Evolutionary conservation across 2,888 invertebrate species (phyloP), one percentile per base, ranked within the genome.

Genomic region (Melangyna quadrimaculata): DNA sequence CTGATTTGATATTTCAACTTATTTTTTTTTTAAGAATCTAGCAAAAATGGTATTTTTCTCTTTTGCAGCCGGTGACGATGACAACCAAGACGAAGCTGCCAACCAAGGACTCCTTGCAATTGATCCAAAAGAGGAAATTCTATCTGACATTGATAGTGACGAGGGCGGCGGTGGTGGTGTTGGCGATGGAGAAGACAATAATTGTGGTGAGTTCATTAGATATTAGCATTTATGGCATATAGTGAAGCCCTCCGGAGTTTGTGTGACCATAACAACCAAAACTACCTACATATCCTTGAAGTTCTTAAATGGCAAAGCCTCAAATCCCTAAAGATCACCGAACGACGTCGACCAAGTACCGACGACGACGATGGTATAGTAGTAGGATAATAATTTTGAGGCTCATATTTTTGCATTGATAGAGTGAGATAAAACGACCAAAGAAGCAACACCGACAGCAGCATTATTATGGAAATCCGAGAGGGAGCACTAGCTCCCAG

Each of bases 121-220:
- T 48, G 86, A 86, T 77, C 81, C 86, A 29, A 86, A 86, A 27
- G 86, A 86, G 63, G 86, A 86, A 78, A 70, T 86, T 29, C 40
- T 78, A 12, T 81, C 86, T 14, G 86, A 86, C 27, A 59, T 81
- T 40, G 86, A 86, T 9, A 80, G 81, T 57, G 86, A 78, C n/a
- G 22, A 40, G 14, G 81, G 69, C 8, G 84, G 45, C 12, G 27
- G 80, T 12, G 69, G 45, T 24, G 51, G 79, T 32, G 61, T 35
- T 32, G 86, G 75, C 24, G 12, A 51, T 32, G 86, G 63, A 32
- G 72, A 61, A 35, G 86, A 86, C 9, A 77, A 78, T 43, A 77
- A 81, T 65, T 81, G 69, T 61, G 81, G 86, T 86, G 51, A 81
- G 86, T 86, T 57, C 72, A 71, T 51, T 53, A 67, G 59, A 37